Evolutionary conservation across 35 echinoderm and acorn worm species (phyloP), one percentile per base, ranked within the genome.

Genomic region (Chiridota heheva): DNA sequence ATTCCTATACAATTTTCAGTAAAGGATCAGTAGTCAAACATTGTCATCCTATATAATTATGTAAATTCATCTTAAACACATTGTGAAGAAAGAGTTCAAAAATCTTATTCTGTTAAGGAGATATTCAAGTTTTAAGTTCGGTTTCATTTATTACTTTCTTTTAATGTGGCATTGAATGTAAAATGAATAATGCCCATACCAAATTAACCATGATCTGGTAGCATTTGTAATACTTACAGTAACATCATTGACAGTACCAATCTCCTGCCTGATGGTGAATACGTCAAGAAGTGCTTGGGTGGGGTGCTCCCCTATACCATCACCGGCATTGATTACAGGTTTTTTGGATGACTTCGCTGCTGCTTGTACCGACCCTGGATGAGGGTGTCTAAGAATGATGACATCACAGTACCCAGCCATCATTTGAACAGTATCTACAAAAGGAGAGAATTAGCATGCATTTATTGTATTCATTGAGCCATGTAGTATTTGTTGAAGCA

Each of bases 241-340:
- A 1, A 97, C 40, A 34, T 84, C 73, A 44, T 97, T 97, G 56
- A 97, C 94, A 13, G 94, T 97, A 81, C 94, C 94, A 63, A 97
- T 97, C 68, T 91, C 94, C 44, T 97, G 88, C 7, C 94, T 78
- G 57, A 97, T 91, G 67, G 89, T 91, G 74, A 97, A 97, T 47
- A 97, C 85, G 46, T 97, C 94, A n/a, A 91, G 85, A 22, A 97
- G 68, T 41, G 94, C 94, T 75, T 97, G 94, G 0, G 94, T 97
- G 16, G 94, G 94, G 53, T 97, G 94, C 44, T 97, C 94, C n/a
- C 94, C 88, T 0, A 97, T 89, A 0, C 94, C 94, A 44, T 97
- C 89, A 5, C 92, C 92, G 29, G 87, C 94, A 44, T 97, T 97
- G 84, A 97, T 91, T 44, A 97, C 76, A 0, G 94, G 94, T 36